phyloP scores from a whole-genome alignment of 2,888 invertebrate genomes.

The Epicampocera succincta region DNA sequence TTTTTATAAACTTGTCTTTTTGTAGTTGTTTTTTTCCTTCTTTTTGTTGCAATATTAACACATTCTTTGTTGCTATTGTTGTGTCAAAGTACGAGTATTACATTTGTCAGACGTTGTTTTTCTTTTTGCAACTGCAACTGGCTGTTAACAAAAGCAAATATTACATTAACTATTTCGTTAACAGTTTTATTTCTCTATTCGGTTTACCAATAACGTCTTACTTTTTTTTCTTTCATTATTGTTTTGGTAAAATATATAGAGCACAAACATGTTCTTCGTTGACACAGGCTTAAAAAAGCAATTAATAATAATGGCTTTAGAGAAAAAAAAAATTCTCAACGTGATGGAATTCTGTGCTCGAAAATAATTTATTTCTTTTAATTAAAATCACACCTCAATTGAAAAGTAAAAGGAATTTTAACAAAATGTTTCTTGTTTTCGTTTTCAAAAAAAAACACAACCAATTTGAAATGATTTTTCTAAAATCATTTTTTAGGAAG shows the following conservation, averaged over 20 bases:
- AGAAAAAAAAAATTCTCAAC: neutral
- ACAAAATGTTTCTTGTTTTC: too few species aligned
- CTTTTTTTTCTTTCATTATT: slow-evolving; percentile 28
- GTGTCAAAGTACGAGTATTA: slow-evolving; percentile 66
- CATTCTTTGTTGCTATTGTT: slow-evolving; percentile 66
- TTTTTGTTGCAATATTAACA: slow-evolving; percentile 60
- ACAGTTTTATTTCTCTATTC: slow-evolving; percentile 24
- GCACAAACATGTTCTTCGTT: slow-evolving; percentile 47
- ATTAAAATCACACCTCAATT: slow-evolving; percentile 1
- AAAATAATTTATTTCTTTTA: neutral
- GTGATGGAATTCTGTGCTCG: neutral
- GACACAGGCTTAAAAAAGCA: slow-evolving; percentile 9
- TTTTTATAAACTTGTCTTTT: slow-evolving; percentile 51
- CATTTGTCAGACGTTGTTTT: slow-evolving; percentile 47
- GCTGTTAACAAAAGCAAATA: slow-evolving; percentile 41
- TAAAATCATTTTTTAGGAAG: too few species aligned
- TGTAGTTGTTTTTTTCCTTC: neutral
- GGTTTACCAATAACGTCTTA: slow-evolving; percentile 48
- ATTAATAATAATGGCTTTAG: neutral
- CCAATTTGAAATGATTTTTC: too few species aligned
- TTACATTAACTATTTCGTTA: slow-evolving; percentile 55
- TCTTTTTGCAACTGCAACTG: slow-evolving; percentile 3
- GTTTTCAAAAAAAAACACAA: too few species aligned
- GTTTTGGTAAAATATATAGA: slow-evolving; percentile 56
- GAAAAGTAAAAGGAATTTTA: neutral